Evolutionary conservation across 2,113 vertebrate genomes (phyloP).

Genomic region (Theropithecus gelada): DNA sequence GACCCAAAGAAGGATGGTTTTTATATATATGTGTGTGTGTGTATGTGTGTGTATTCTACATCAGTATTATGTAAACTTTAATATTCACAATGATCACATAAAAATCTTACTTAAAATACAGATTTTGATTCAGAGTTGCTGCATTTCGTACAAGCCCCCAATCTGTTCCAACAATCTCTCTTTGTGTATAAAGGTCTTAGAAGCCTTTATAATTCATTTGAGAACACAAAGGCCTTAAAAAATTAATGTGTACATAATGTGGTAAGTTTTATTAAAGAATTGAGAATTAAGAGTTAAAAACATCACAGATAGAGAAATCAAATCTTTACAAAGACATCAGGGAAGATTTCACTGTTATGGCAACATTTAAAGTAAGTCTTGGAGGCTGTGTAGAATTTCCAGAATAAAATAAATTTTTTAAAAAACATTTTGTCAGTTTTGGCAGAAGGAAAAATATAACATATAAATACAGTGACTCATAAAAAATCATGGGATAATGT

Average conservation of each 20-base stretch:
- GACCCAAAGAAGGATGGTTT: neutral
- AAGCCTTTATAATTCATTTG: neutral
- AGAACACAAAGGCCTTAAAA: neutral
- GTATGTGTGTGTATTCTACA: neutral
- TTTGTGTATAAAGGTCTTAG: neutral
- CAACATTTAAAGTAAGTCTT: neutral
- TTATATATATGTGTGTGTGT: too few relatives aligned
- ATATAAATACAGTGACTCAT: neutral
- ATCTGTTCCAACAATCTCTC: accelerated
- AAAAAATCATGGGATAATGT: neutral
- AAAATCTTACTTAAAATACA: neutral
- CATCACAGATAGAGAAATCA: neutral
- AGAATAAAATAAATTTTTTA: neutral
- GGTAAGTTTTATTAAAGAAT: neutral
- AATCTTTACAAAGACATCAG: neutral
- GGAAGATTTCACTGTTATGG: neutral
- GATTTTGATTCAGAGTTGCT: neutral
- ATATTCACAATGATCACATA: neutral
- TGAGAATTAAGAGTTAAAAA: neutral
- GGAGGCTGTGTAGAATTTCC: neutral
- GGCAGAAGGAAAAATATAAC: neutral
- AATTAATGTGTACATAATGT: neutral
- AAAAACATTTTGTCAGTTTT: neutral
- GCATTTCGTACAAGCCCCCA: neutral
- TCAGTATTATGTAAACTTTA: neutral